Base-by-base conservation (phyloP, 2,113 vertebrate genomes). In the Colistium nudipinnis region DNA sequence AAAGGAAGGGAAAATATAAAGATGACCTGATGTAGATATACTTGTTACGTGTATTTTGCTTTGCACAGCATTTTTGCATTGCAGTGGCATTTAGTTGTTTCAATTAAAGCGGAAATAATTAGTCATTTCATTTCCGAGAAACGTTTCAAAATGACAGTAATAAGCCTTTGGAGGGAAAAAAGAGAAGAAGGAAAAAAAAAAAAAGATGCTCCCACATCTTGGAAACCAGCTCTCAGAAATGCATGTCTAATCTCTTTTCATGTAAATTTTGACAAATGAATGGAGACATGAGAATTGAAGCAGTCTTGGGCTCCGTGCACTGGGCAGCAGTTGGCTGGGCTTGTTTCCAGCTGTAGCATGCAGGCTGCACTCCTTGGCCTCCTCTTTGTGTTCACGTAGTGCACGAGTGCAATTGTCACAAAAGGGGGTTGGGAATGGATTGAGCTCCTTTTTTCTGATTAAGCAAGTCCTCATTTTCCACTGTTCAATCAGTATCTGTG, bases 281-380 rank as follows among this genome's bases (percentile, higher is more conserved):
- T 48, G 74, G 43, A 76, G 70, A 80, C 48, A 4, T 30, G 35
- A 73, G 30, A 44, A n/a, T 62, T 79, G 74, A 55, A 76, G 62
- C 66, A 74, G 24, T 22, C 10, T 74, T 55, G 35, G 49, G 33
- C 57, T 41, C 61, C 39, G 52, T 74, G 36, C 57, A 31, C 36
- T 51, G n/a, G n/a, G n/a, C 3, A 10, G 14, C 87, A 85, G 85
- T 74, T 83, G 84, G 22, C 20, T 25, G 49, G 66, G 60, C 64
- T 74, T 83, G 63, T 90, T 70, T 88, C 71, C 83, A 82, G 63
- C 86, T 76, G 72, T 55, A 64, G 47, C 54, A 54, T 60, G 61
- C 61, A 36, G 71, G 45, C 59, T 52, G 56, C 28, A n/a, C 47
- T 28, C 17, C 17, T 53, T 43, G 44, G 62, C 62, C 44, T 78